Evolutionary conservation across 2,113 vertebrate genomes (phyloP), one percentile per base, ranked within the genome.

Genomic region (Acinonyx jubatus): DNA sequence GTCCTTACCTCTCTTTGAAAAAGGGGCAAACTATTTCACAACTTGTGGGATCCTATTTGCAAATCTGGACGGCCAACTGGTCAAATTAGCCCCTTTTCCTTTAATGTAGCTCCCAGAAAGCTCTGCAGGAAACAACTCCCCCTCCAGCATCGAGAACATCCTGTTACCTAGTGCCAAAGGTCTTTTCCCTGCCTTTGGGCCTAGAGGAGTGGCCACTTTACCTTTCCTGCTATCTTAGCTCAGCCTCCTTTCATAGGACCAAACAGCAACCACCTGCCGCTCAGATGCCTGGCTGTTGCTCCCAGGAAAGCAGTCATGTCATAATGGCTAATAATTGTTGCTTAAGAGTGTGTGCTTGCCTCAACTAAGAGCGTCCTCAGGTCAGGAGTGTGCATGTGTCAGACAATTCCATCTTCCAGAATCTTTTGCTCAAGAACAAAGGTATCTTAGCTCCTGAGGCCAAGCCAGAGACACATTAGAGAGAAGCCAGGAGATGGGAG

Each of bases 401-500:
- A 13, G 63, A 93, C 5, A 73, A 45, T 31, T 25, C n/a, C 19
- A 33, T 61, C 73, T 76, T 91, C 66, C 29, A 71, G 92, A 84
- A 78, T 16, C 65, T 93, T 90, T 10, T 68, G 84, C 48, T 80
- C 7, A 52, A 84, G 94, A 95, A 83, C 52, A 89, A 87, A 96
- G 82, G 38, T 66, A 50, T 68, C 48, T 95, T 63, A 88, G 69
- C 31, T 89, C 87, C 52, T 1, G 9, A 50, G 15, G 5, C 50
- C 68, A 78, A 61, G 11, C 2, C 50, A 80, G 55, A 94, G 29
- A n/a, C 31, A 45, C 6, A 61, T 27, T 33, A 74, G 31, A 86
- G 27, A 79, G 65, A 82, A 94, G 38, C 29, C 31, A 29, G 18
- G 69, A 80, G n/a, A 36, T 9, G 41, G 57, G 7, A 55, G 31